phyloP scores from a whole-genome alignment of 2,113 vertebrate genomes.

The Chitala chitala region DNA sequence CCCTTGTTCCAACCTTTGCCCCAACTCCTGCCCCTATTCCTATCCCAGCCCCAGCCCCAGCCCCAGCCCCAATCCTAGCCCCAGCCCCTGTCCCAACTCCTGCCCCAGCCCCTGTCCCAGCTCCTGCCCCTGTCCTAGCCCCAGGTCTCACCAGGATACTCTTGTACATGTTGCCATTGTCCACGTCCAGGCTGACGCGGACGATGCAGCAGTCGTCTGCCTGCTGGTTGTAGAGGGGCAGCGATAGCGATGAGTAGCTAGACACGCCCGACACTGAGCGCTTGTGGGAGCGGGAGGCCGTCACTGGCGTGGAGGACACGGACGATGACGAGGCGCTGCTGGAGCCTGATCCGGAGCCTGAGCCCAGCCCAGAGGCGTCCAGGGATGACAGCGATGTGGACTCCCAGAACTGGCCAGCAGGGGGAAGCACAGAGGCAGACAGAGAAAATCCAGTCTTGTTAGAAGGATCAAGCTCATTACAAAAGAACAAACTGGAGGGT shows the following conservation, averaged over 20 bases:
- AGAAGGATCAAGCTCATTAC: neutral
- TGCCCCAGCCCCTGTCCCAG: neutral
- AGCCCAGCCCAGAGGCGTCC: conserved; percentile 85
- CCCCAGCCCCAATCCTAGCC: fast-evolving
- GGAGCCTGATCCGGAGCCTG: conserved; percentile 75
- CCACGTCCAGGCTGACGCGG: conserved; percentile 88
- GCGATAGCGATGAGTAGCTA: conserved; percentile 81
- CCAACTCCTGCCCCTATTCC: neutral
- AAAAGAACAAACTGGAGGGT: too few relatives aligned
- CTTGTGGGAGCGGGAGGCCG: conserved; percentile 82
- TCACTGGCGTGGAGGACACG: conserved; percentile 82
- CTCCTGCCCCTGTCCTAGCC: too few relatives aligned
- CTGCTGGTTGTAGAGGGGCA: conserved; percentile 99
- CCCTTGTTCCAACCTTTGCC: too few relatives aligned
- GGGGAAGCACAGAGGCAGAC: conserved; percentile 4
- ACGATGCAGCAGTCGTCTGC: conserved; percentile 97
- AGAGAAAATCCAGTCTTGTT: neutral
- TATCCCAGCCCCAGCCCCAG: neutral
- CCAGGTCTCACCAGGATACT: conserved; percentile 82
- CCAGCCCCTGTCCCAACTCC: too few relatives aligned
- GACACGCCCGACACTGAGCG: conserved; percentile 88
- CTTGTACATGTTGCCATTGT: conserved; percentile 99
- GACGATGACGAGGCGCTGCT: conserved; percentile 90
- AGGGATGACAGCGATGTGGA: conserved; percentile 89
- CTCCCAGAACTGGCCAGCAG: conserved; percentile 84